Percentiles rank a stretch among this genome's conserved stretches.
These are phyloP conservation scores for Sapayoa aenigma DNA, from an alignment of 2,113 vertebrate species.

Conservation along the genomic window DNA sequence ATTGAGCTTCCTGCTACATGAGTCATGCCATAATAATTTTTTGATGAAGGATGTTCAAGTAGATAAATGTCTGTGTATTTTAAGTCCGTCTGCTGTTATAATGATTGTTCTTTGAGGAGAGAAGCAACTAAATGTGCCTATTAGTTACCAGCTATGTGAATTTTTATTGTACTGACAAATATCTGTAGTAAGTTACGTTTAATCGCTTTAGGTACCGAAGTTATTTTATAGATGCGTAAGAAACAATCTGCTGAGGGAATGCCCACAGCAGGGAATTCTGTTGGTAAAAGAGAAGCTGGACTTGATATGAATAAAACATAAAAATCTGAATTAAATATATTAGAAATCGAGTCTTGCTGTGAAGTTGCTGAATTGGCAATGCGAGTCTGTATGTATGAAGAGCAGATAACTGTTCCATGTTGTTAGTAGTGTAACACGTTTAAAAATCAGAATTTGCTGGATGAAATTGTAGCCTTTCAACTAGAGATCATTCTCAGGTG, in stretches of 20 bases:
- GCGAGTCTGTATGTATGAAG: neutral
- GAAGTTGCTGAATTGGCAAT: neutral
- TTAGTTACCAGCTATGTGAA: neutral
- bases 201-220: neutral
- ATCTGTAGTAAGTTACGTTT: neutral
- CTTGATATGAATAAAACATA: neutral
- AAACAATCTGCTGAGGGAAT: neutral
- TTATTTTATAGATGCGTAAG: neutral
- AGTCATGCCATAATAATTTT: neutral
- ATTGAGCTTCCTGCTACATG: neutral
- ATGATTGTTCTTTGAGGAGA: neutral
- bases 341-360: neutral
- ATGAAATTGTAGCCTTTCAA: neutral
- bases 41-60: neutral
- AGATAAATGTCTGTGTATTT: neutral
- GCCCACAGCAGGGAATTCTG: neutral
- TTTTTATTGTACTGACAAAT: neutral
- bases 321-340: neutral
- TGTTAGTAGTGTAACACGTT: neutral
- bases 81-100: neutral
- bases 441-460: neutral
- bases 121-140: neutral
- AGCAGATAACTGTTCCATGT: neutral
- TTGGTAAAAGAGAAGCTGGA: neutral
- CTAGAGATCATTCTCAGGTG: neutral